phyloP scores from a whole-genome alignment of 2,888 invertebrate species.

The Herminia tarsipennalis region DNA sequence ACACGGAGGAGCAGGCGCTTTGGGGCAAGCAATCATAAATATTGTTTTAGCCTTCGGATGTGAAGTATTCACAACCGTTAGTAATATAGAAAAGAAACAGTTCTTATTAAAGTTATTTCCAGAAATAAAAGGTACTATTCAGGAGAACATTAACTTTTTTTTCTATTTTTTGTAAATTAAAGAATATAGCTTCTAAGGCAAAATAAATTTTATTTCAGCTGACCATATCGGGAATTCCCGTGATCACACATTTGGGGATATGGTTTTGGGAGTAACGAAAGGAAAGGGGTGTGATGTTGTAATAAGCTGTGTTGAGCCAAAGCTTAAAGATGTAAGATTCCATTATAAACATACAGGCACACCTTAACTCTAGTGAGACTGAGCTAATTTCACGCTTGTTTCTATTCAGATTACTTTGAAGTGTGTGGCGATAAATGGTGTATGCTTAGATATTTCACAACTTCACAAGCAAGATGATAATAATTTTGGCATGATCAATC shows the following conservation, averaged over 20 bases:
- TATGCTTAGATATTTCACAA: slow-evolving; percentile 50
- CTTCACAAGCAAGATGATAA: slow-evolving; percentile 49
- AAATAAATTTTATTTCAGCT: no score
- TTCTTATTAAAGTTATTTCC: slow-evolving; percentile 66
- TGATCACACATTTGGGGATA: slow-evolving; percentile 54
- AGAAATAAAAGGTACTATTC: slow-evolving; percentile 59
- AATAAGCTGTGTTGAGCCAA: slow-evolving; percentile 50
- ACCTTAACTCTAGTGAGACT: not conserved
- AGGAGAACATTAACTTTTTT: no score
- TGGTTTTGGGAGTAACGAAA: slow-evolving; percentile 44
- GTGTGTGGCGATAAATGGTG: slow-evolving; percentile 43
- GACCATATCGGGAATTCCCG: slow-evolving; percentile 63
- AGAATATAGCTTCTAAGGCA: no score
- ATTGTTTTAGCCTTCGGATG: slow-evolving; percentile 59
- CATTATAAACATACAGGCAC: no score
- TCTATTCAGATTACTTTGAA: slow-evolving; percentile 40
- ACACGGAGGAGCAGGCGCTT: slow-evolving; percentile 57
- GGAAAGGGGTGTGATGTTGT: slow-evolving; percentile 56
- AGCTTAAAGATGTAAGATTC: slow-evolving; percentile 62
- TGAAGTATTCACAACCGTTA: slow-evolving; percentile 67
- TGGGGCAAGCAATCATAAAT: slow-evolving; percentile 68
- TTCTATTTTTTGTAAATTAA: not conserved
- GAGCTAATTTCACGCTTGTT: no score
- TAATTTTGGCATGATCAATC: slow-evolving; percentile 45
- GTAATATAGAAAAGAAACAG: slow-evolving; percentile 60